A percentile compares a stretch with the other conserved stretches of the same genome.
These are phyloP conservation scores for Leptogaster cylindrica DNA, from an alignment of 2,888 invertebrate genomes.

Conservation along the genomic window DNA sequence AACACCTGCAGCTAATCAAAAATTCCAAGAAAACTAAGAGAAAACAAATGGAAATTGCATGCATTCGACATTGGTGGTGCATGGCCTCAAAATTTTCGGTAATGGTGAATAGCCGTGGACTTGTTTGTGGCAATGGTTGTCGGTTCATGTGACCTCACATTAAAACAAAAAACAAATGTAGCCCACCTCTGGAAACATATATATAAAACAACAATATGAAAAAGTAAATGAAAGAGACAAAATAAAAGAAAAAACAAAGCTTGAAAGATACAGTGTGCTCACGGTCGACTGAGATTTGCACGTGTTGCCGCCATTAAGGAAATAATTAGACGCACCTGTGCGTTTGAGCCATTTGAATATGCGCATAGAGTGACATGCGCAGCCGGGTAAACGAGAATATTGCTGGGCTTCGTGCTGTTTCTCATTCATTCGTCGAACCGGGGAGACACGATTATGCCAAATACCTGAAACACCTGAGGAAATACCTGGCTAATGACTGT, in stretches of 20 bases:
- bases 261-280: constrained; percentile 14
- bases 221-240: background rate
- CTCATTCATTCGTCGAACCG: background rate
- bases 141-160: constrained; percentile 22
- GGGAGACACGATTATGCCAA: constrained; percentile 4
- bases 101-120: constrained; percentile 29
- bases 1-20: constrained; percentile 47
- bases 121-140: constrained; percentile 26
- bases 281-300: constrained; percentile 47
- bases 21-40: constrained; percentile 45
- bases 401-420: background rate
- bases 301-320: constrained; percentile 46
- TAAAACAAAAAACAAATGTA: constrained; percentile 36
- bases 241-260: no score
- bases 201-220: no score
- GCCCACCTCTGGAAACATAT: constrained; percentile 6
- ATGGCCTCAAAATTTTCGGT: constrained; percentile 34
- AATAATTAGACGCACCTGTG: constrained; percentile 48
- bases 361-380: constrained; percentile 26
- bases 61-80: constrained; percentile 31
- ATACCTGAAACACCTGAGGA: constrained; percentile 28
- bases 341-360: constrained; percentile 42
- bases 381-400: background rate
- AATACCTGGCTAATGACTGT: constrained; percentile 24
- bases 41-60: constrained; percentile 43